Base-by-base conservation (phyloP, 2,888 invertebrate genomes). In the Eupsilia transversa region DNA sequence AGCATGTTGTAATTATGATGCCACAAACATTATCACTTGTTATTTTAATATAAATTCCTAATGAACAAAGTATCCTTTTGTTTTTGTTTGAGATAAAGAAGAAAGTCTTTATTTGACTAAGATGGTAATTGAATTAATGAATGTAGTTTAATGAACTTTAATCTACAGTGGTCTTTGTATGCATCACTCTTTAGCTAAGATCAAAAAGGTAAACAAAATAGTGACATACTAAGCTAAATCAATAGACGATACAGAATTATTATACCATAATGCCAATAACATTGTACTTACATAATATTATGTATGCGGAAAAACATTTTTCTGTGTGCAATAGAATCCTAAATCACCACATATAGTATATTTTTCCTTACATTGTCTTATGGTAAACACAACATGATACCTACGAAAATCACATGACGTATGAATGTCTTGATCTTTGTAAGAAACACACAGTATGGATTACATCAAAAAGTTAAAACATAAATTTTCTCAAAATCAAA, bases 11-110 rank as follows among this genome's bases (percentile, higher is more conserved):
- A 20, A 68, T 72, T 57, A 57, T 82, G 71, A 82, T 33, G 27
- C 66, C 82, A 77, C n/a, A 61, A 66, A 33, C 57, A 61, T 66
- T 83, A 80, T 78, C 72, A 68, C 67, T 63, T 27, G 65, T 27
- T 64, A 49, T 64, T 82, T 54, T 72, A 43, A 72, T 60, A 23
- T 64, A 14, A 49, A 60, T 78, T 82, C 41, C 52, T 33, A 41
- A 64, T 5, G 5, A 33, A 68, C 59, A 77, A 52, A 35, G 7
- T 43, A 17, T 14, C 41, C 20, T 52, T 74, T 79, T 71, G 59
- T 69, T 72, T 41, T 54, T 60, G 52, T 74, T 33, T 54, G 38
- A 46, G 65, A 56, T 30, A 64, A 38, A 46, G 27, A 61, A 35
- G 65, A 74, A 54, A 57, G 82, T 20, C 57, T 49, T 60, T 82